Evolutionary conservation across 2,797 vertebrate species (phyloP).

Genomic region (Sebastes dallii): DNA sequence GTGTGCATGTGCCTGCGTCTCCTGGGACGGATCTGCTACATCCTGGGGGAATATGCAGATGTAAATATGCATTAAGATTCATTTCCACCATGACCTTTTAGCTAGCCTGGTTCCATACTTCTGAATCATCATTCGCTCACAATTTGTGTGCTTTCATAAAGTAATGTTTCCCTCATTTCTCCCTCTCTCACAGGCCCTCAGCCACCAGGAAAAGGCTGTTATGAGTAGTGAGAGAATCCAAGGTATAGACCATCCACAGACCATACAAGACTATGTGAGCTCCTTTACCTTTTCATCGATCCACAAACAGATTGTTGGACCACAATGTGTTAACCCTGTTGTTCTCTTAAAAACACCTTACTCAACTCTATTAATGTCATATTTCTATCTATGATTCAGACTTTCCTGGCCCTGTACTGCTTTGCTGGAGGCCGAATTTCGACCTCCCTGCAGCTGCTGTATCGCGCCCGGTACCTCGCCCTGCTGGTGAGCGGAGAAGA

Average conservation of each 20-base stretch:
- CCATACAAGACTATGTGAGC: constrained; percentile 95
- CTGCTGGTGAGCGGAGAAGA: constrained; percentile 91
- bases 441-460: constrained; percentile 88
- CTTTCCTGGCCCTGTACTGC: constrained; percentile 92
- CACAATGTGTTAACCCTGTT: not conserved
- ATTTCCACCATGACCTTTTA: not conserved
- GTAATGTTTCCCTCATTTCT: not conserved
- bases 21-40: constrained; percentile 91
- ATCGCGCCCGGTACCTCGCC: constrained; percentile 92
- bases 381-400: constrained; percentile 72
- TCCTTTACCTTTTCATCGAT: not conserved
- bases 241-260: constrained; percentile 93
- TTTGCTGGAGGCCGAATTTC: constrained; percentile 89
- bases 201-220: constrained; percentile 93
- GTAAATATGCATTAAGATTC: constrained; percentile 66
- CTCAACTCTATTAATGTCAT: not conserved
- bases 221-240: constrained; percentile 91
- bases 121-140: not conserved
- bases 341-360: not conserved
- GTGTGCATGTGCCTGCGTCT: constrained; percentile 91
- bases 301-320: not conserved
- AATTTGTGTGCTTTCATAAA: not conserved
- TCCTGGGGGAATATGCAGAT: constrained; percentile 90
- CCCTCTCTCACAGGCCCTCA: constrained; percentile 84
- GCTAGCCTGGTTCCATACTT: not conserved